Conservation (phyloP, 1,140 invertebrate species). For the Cotesia chilonis region DNA sequence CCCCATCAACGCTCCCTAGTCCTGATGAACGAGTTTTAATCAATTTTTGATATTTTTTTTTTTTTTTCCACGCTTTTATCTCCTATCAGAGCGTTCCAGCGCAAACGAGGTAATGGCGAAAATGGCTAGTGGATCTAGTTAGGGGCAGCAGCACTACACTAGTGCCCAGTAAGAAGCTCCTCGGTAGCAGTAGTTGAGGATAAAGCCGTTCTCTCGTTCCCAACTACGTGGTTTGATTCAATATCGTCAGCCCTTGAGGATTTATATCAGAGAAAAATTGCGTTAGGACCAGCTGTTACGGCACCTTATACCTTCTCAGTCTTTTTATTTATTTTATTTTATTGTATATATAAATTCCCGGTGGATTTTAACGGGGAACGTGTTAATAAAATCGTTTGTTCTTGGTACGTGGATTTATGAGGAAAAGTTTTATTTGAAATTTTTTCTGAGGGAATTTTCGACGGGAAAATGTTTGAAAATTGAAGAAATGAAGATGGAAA, state of each 20-base stretch:
- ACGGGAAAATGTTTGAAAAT: too few relatives aligned
- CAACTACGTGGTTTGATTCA: constrained; percentile 47
- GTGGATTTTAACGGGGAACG: constrained; percentile 42
- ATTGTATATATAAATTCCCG: constrained; percentile 28
- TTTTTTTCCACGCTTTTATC: constrained; percentile 1
- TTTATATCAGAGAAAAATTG: constrained; percentile 55
- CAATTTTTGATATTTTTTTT: neutral
- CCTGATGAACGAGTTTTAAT: too few relatives aligned
- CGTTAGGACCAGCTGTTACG: constrained; percentile 52
- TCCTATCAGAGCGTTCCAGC: neutral
- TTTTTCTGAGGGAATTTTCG: too few relatives aligned
- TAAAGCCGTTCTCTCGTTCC: constrained; percentile 19
- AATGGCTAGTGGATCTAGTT: constrained; percentile 22
- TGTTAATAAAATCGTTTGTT: constrained; percentile 49
- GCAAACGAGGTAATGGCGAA: constrained; percentile 17
- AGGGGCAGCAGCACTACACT: neutral
- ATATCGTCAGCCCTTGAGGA: constrained; percentile 48
- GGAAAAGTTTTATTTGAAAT: neutral
- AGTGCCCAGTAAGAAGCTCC: constrained; percentile 10
- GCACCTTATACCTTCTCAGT: constrained; percentile 41
- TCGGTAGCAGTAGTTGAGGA: neutral
- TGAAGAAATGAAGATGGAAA: too few relatives aligned
- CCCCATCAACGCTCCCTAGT: neutral
- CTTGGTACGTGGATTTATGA: neutral
- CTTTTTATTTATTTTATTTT: constrained; percentile 9